Base-by-base conservation (phyloP, 2,888 invertebrate genomes). In the Caenorhabditis sinica region DNA sequence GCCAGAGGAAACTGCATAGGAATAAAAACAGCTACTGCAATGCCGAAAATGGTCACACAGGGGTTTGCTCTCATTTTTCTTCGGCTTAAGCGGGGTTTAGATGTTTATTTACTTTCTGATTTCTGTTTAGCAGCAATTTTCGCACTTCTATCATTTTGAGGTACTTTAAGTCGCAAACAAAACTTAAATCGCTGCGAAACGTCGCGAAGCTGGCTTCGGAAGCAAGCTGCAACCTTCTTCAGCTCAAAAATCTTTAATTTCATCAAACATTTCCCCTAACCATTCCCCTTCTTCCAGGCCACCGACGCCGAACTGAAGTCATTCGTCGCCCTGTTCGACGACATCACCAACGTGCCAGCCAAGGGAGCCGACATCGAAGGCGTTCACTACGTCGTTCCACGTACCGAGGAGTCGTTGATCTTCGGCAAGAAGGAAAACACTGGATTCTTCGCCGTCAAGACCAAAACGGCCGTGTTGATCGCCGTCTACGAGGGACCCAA, bases 321-420 rank as follows among this genome's bases (percentile, higher is more conserved):
- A n/a, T 89, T 92, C 75, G 90, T 87, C 51, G 61, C 66, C 40
- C 82, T 83, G n/a, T 92, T 91, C 86, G 75, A 87, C 65, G 84
- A 91, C 69, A 51, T 90, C 68, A 63, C 13, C 28, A 63, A 43
- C 30, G 86, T 84, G 25, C 91, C 91, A 30, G 17, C 83, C 20
- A 79, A 82, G n/a, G 91, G 91, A 73, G 88, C 87, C 63, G 91
- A 91, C 66, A 85, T 91, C 23, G 91, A 89, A 85, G 84, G 90
- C 28, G 60, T 90, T 28, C 92, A 92, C 86, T 92, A 93, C 88
- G 89, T 92, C 40, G 92, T 92, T 49, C 92, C 92, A 25, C 86
- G 91, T 51, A 84, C 87, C 63, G 92, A 92, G 66, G 91, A 92
- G 56, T 89, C 88, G 72, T 87, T 92, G 65, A 91, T 92, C 79